Evolutionary conservation across 2,113 vertebrate species (phyloP), one percentile per base, ranked within the genome.

Genomic region (Athene cunicularia): DNA sequence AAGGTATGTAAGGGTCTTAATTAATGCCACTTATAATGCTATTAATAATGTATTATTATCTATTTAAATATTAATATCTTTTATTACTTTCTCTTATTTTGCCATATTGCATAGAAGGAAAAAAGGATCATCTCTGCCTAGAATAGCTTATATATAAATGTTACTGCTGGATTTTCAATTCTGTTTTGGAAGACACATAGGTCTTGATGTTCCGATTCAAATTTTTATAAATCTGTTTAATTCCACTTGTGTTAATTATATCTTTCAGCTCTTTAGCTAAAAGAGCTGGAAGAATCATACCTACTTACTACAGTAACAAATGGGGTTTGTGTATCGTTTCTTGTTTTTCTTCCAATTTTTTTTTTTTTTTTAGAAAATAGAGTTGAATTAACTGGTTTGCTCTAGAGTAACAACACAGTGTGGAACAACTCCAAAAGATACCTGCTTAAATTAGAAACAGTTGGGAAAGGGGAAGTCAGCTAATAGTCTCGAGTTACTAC

Each of bases 1-100:
- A 85, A 95, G 30, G 26, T 90, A 88, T 72, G 39, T 30, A 79
- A 84, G 43, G 32, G 30, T 71, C 76, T 94, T 95, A 94, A 96
- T 94, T 94, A 97, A 88, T 75, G 75, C 47, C 56, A 91, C 68
- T 93, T 95, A 50, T 41, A 93, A 82, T 63, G 47, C 14, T 90
- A 88, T 95, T 95, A 95, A 97, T 92, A 95, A 93, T 97, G 55
- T 41, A 96, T 67, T 33, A 86, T 80, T 74, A 91, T 45, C 79
- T 92, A 67, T 67, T 96, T 95, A 97, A 95, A 94, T 96, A 97
- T 95, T 96, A 93, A 96, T 86, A 81, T 18, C 3, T 80, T 93
- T 90, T 82, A 90, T 92, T 92, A 53, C 59, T 80, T 93, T 86
- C 35, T 71, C 55, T 83, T 90, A 80, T 71, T 74, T 91, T 93